phyloP scores from a whole-genome alignment of 2,113 vertebrate species.

The Piprites chloris region DNA sequence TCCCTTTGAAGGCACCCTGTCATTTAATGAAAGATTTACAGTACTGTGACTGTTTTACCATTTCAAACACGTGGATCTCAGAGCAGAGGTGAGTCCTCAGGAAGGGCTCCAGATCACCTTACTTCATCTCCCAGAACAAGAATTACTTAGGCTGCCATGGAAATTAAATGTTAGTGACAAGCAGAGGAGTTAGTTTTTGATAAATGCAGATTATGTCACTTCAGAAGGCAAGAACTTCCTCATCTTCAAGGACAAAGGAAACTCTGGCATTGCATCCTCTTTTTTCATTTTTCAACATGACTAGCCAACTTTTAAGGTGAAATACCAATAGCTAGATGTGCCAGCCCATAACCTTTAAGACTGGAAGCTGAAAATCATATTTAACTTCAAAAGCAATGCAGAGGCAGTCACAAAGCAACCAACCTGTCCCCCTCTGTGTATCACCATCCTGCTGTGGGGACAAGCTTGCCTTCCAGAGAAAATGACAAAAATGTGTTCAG shows the following conservation, averaged over 20 bases:
- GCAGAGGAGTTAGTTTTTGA: not conserved
- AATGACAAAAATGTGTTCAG: not conserved
- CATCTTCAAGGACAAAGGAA: not conserved
- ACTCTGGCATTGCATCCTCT: not conserved
- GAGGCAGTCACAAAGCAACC: not conserved
- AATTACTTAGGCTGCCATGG: not conserved
- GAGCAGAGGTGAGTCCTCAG: not conserved
- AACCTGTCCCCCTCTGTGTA: not conserved
- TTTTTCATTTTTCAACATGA: not conserved
- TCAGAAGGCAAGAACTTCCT: not conserved
- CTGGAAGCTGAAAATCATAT: not conserved
- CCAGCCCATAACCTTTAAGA: not conserved
- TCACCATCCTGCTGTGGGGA: not conserved
- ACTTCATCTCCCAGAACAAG: not conserved
- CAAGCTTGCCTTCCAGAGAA: not conserved
- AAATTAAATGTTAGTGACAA: not conserved
- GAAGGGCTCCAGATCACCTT: not conserved
- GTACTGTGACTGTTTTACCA: not conserved
- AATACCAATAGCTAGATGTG: not conserved
- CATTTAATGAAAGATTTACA: conserved; percentile 9
- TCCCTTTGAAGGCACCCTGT: not conserved
- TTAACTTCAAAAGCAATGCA: not conserved
- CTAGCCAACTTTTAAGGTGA: not conserved
- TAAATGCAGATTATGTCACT: not conserved
- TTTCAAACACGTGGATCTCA: not conserved